Evolutionary conservation across 2,888 invertebrate genomes (phyloP).

Genomic region (Rhagonycha lutea): DNA sequence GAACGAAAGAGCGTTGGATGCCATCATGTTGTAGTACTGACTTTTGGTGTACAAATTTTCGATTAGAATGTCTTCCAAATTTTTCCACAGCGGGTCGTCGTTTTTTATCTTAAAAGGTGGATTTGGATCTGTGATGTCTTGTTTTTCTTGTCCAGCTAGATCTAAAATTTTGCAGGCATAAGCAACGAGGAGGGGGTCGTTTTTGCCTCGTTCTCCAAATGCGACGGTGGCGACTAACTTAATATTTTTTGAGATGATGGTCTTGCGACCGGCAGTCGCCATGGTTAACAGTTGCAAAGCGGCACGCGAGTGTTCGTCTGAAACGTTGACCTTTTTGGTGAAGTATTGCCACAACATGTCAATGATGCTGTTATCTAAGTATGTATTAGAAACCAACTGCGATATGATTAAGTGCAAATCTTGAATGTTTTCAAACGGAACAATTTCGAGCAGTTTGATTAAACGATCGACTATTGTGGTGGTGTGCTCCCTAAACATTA

Average conservation of each 20-base stretch:
- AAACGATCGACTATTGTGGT: constrained; percentile 64
- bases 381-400: constrained; percentile 64
- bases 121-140: constrained; percentile 46
- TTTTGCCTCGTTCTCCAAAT: constrained; percentile 59
- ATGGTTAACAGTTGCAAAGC: constrained; percentile 80
- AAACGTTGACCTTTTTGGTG: constrained; percentile 65
- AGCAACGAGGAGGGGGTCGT: constrained; percentile 60
- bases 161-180: constrained; percentile 64
- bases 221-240: constrained; percentile 75
- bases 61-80: constrained; percentile 57
- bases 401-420: constrained; percentile 66
- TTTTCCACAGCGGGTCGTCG: constrained; percentile 61
- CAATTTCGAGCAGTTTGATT: constrained; percentile 59
- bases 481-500: constrained; percentile 56
- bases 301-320: constrained; percentile 71
- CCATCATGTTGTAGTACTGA: constrained; percentile 61
- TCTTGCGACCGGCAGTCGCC: constrained; percentile 59
- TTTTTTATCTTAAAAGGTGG: constrained; percentile 51
- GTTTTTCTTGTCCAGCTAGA: constrained; percentile 54
- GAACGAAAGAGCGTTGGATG: constrained; percentile 62
- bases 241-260: constrained; percentile 65
- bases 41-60: constrained; percentile 54
- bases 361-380: constrained; percentile 60
- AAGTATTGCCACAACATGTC: constrained; percentile 83
- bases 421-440: constrained; percentile 63